Base-by-base conservation (phyloP, 2,113 vertebrate species). In the Laticauda colubrina region DNA sequence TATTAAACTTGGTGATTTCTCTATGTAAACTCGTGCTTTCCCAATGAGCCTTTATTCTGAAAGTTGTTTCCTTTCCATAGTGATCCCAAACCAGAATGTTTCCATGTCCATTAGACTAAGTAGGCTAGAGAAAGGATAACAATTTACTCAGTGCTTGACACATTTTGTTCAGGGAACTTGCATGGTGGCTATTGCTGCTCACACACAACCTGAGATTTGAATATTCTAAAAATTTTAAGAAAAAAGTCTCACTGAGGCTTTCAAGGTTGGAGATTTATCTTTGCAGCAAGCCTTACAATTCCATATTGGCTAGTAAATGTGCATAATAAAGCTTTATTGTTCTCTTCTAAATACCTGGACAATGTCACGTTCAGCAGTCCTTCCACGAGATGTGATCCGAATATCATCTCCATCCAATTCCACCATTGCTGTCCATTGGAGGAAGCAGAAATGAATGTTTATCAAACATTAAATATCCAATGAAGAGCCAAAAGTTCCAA, bases 361-460 rank as follows among this genome's bases (percentile, higher is more conserved):
- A 2, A 99, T 99, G 97, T 99, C 99, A 39, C 99, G 97, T 95
- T 99, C 99, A 0, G 99, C 99, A 94, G 98, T 97, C 96, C 98
- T 99, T 64, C 99, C 99, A 26, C 99, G 97, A 54, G 99, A 99
- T 21, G 99, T 99, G 95, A 99, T 97, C 95, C 98, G 98, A 93
- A 99, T 98, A 59, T 99, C 98, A 2, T 99, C 99, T 0, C 99
- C 99, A 4, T 99, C 99, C 96, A 99, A 96, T 95, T 99, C 99
- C 95, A 99, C 99, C 99, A 99, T 99, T 51, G 99, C 99, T 99
- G 94, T 12, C 34, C 89, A 26, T 86, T 90, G 92, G 29, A 2
- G 48, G 75, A 26, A 61, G 20, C 10, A 2, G 53, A 56, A 55
- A 0, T 0, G 21, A 3, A 11, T 23, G 14, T 55, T 39, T 43